phyloP scores from a whole-genome alignment of 2,113 vertebrate genomes.

The Oreocharis arfaki region DNA sequence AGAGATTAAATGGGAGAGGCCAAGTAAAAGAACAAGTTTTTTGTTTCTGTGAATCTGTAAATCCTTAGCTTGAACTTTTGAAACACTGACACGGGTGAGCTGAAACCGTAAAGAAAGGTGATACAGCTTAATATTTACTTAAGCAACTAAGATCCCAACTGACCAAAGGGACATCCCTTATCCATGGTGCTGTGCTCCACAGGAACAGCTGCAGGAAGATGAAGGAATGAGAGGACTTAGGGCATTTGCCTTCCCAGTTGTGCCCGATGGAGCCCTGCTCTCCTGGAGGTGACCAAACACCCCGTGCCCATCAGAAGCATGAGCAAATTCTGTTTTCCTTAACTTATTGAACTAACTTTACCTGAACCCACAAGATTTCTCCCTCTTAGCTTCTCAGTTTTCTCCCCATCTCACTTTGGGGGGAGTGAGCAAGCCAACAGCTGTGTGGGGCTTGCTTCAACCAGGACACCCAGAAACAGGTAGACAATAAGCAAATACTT shows the following conservation, averaged over 20 bases:
- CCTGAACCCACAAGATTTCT: neutral
- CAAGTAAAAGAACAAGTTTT: neutral
- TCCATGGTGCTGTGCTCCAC: neutral
- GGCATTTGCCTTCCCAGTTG: neutral
- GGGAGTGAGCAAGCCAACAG: rapidly evolving
- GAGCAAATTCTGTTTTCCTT: neutral
- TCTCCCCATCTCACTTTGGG: neutral
- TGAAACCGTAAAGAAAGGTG: neutral
- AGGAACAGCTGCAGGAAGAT: neutral
- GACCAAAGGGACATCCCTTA: neutral
- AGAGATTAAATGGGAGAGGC: neutral
- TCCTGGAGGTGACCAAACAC: neutral
- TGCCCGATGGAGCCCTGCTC: neutral
- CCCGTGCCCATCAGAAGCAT: neutral
- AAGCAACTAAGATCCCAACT: neutral
- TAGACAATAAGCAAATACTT: slow-evolving; percentile 65
- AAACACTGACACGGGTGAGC: neutral
- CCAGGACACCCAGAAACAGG: neutral
- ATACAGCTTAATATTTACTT: neutral
- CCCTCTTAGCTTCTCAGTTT: neutral
- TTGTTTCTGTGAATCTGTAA: neutral
- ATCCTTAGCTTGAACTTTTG: neutral
- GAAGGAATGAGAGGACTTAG: neutral
- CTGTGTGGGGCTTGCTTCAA: neutral
- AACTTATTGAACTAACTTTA: neutral